Base-by-base conservation (phyloP, 1,140 invertebrate species). In the Cotesia vestalis region DNA sequence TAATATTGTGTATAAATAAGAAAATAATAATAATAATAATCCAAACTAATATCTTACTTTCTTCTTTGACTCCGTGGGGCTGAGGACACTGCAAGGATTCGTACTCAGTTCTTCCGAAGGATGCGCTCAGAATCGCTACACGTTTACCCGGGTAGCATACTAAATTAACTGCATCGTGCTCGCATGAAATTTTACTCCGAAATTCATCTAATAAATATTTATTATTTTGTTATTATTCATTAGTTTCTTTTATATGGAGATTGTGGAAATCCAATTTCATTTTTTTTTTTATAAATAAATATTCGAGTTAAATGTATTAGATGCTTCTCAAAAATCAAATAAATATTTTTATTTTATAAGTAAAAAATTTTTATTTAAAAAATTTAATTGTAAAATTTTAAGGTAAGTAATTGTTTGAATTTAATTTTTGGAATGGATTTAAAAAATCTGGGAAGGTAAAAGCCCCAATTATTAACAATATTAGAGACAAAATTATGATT, bases 11-110 rank as follows among this genome's bases (percentile, higher is more conserved):
- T 35, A 40, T 40, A 40, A 8, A 40, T 40, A 46, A 0, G 11
- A 9, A 46, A 0, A 46, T 46, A 46, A 46, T 46, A 46, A n/a
- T n/a, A n/a, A 46, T 3, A 46, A 46, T 8, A 46, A 46, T 46
- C 6, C 11, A 11, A 46, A 46, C 11, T 46, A 46, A 46, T 59
- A 61, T 90, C 91, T 91, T 86, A 97, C 95, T 95, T 89, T 96
- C 94, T 84, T 96, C 95, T 57, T 92, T 91, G 72, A 95, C 93
- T 20, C 93, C 94, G 78, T 91, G 90, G 1, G 93, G 93, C 80
- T 96, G 94, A 3, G 95, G 94, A 86, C 96, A 98, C 78, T 95
- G 93, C 74, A 95, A 90, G 70, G 93, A 95, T 78, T 96, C 95
- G 79, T 94, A 94, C 83, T 95, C 92, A 0, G 94, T 95, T 69